Conservation (phyloP, 1,140 invertebrate genomes). For the Zophobas morio region DNA sequence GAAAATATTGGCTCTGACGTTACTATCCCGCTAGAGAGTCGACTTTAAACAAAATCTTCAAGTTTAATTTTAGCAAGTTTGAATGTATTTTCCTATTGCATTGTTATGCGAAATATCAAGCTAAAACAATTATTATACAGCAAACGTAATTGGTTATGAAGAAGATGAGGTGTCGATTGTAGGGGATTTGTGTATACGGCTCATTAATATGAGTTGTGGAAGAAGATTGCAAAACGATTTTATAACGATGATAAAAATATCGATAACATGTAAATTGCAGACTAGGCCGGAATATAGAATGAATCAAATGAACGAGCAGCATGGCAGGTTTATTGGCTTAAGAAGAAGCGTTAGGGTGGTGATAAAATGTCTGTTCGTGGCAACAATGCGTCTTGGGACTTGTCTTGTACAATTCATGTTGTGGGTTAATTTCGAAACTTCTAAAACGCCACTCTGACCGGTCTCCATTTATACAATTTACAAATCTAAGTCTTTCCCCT, state of each 20-base stretch:
- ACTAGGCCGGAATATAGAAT: slow-evolving; percentile 65
- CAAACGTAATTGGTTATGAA: slow-evolving; percentile 4
- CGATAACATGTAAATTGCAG: slow-evolving; percentile 67
- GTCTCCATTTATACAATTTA: slow-evolving; percentile 43
- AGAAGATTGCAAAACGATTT: slow-evolving; percentile 64
- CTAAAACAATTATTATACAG: slow-evolving; percentile 17
- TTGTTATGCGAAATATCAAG: slow-evolving; percentile 4
- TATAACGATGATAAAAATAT: slow-evolving; percentile 67
- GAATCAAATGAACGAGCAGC: slow-evolving; percentile 65
- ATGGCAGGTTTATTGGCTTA: slow-evolving; percentile 65
- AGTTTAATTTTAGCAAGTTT: slow-evolving; percentile 40
- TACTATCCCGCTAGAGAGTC: slow-evolving; percentile 34
- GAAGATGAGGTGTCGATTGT: slow-evolving; percentile 27
- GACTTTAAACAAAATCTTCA: slow-evolving; percentile 40
- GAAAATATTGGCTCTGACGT: slow-evolving; percentile 40
- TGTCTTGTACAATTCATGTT: slow-evolving; percentile 64
- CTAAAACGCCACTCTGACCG: slow-evolving; percentile 52
- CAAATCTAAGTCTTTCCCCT: slow-evolving; percentile 37
- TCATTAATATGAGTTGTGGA: slow-evolving; percentile 40
- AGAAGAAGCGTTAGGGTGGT: slow-evolving; percentile 58
- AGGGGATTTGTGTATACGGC: slow-evolving; percentile 22
- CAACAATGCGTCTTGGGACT: slow-evolving; percentile 65
- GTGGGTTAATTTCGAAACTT: slow-evolving; percentile 63
- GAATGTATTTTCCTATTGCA: slow-evolving; percentile 29
- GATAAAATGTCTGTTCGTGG: slow-evolving; percentile 66